A percentile compares a stretch with the other conserved stretches of the same genome.
phyloP scores from a whole-genome alignment of 2,888 invertebrate species.

The Chymomyza fuscimana region DNA sequence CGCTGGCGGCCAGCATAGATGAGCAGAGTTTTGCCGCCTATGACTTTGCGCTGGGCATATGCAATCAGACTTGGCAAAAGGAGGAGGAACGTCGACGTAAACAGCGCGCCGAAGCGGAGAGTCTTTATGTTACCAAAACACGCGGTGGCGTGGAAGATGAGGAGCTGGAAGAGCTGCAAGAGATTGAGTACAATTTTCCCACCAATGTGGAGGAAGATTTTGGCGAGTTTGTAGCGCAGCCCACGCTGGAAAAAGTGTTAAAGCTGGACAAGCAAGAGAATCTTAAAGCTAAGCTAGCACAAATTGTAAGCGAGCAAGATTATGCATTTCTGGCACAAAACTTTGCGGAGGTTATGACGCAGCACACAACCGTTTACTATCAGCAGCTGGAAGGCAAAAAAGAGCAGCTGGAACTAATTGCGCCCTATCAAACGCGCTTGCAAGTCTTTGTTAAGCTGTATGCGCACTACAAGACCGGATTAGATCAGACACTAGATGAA shows the following conservation, averaged over 20 bases:
- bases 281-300: conserved; percentile 61
- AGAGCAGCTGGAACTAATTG: conserved; percentile 52
- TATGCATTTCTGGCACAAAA: conserved; percentile 72
- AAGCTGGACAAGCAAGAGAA: conserved; percentile 73
- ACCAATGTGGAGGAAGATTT: conserved; percentile 86
- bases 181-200: conserved; percentile 86
- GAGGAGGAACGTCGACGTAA: conserved; percentile 86
- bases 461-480: conserved; percentile 66
- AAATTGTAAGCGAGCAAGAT: conserved; percentile 73
- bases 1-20: conserved; percentile 81
- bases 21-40: conserved; percentile 80
- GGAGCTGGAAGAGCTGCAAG: conserved; percentile 84
- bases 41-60: conserved; percentile 82
- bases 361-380: conserved; percentile 71
- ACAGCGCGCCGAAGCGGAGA: conserved; percentile 87
- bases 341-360: conserved; percentile 74
- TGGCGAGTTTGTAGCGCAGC: conserved; percentile 82
- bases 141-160: conserved; percentile 86
- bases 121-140: conserved; percentile 86
- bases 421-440: conserved; percentile 70
- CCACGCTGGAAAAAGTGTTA: conserved; percentile 80
- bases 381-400: conserved; percentile 35
- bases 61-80: conserved; percentile 87
- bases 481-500: conserved; percentile 72
- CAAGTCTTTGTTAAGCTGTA: conserved; percentile 75